Conservation (phyloP, 2,797 vertebrate species). For the Tachyglossus aculeatus region DNA sequence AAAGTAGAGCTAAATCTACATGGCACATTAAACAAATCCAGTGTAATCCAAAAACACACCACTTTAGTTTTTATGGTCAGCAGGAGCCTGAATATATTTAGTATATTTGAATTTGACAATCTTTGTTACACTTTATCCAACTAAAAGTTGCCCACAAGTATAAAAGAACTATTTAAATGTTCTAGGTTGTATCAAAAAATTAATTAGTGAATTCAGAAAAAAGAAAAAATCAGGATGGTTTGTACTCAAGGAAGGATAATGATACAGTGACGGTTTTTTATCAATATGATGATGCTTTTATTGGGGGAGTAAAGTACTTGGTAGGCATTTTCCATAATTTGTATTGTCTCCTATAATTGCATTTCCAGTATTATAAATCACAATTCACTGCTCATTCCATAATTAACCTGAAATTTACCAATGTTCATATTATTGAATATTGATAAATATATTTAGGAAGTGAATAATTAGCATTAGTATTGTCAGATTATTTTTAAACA, state of each 20-base stretch:
- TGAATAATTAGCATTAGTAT: constrained; percentile 26
- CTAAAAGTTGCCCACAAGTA: constrained; percentile 20
- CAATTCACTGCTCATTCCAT: constrained; percentile 29
- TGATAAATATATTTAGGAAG: constrained; percentile 11
- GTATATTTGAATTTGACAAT: constrained; percentile 6
- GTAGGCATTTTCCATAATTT: constrained; percentile 18
- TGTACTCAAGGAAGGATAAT: constrained; percentile 26
- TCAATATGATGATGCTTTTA: constrained; percentile 9
- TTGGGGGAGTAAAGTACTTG: constrained; percentile 29
- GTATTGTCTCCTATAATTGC: constrained; percentile 1
- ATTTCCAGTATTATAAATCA: constrained; percentile 25
- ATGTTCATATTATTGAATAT: constrained; percentile 4
- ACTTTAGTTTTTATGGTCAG: constrained; percentile 36
- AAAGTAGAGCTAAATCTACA: constrained; percentile 22
- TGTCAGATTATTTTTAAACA: constrained; percentile 10
- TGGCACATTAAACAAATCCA: constrained; percentile 57
- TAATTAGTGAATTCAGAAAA: neutral
- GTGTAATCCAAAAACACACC: constrained; percentile 51
- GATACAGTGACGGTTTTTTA: neutral
- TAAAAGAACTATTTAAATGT: constrained; percentile 4
- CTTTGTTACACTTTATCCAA: constrained; percentile 30
- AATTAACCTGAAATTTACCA: constrained; percentile 24
- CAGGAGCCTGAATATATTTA: neutral
- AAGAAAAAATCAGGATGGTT: neutral
- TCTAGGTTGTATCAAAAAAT: neutral